Evolutionary conservation across 2,797 vertebrate species (phyloP), one percentile per base, ranked within the genome.

Genomic region (Chloroceryle inda): DNA sequence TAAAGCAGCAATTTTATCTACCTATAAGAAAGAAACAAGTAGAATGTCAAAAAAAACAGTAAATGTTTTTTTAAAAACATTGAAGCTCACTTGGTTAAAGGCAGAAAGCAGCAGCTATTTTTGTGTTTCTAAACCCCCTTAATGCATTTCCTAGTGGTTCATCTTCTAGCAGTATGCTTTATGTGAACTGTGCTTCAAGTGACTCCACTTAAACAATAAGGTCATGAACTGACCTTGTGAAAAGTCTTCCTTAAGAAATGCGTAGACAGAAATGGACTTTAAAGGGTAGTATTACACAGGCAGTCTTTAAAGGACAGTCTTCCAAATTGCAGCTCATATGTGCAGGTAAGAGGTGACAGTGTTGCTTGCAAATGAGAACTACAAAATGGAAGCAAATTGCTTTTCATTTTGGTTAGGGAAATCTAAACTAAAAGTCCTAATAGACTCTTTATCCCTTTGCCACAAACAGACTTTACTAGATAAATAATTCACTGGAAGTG

Each of bases 191-290:
- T 79, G 49, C 78, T 96, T 96, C 79, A 95, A 93, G 83, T 87
- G 72, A 93, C 80, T 93, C 72, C 85, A 95, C 78, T 91, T 95
- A 92, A 92, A 91, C 91, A 96, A 95, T 88, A 96, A 92, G 77
- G 71, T 85, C 88, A 96, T 84, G 68, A 96, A 92, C 45, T 66
- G 86, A 96, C 91, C 92, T 92, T 91, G 89, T 77, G 72, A 88
- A n/a, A 95, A 95, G 66, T 89, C 85, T 92, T 92, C 68, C 53
- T 38, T 92, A 78, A 79, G 66, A 96, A 96, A 96, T n/a, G 59
- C 80, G 95, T 58, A 85, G 82, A 89, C 79, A 96, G 77, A 89
- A 94, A 96, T 93, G 76, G 95, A 95, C 93, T 97, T 97, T 97
- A 97, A 97, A 96, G 95, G 94, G 96, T 95, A 96, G 68, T 31